Base-by-base conservation (phyloP, 2,113 vertebrate species). In the Pollimyrus isidori region DNA sequence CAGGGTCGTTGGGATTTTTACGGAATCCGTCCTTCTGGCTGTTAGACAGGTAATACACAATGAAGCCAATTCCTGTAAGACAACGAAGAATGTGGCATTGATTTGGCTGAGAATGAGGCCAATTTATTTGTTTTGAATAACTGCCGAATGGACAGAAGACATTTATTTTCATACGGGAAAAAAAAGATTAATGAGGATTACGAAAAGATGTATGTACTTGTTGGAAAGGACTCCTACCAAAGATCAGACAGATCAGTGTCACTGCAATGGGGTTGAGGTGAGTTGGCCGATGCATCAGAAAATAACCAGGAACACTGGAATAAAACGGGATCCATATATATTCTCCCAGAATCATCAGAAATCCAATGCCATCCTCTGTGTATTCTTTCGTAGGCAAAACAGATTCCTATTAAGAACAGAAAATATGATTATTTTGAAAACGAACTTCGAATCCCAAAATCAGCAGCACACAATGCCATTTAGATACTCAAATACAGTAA, bases 321-420 rank as follows among this genome's bases (percentile, higher is more conserved):
- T 90, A 92, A 89, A 92, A 91, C 0, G 92, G 92, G 17, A 93
- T 92, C 91, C 91, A 93, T 87, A 93, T 89, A 23, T 89, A 92
- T 65, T 93, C 92, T 15, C 92, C 92, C 42, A 91, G 10, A 30
- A 92, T 89, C 92, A 93, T 93, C 7, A 92, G 26, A 52, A 92
- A 93, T 21, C 92, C 92, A 5, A 92, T 91, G 0, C 90, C 56
- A 39, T 93, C 92, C 3, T 92, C 42, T 7, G 92, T 92, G 42
- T 92, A 91, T 89, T 93, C 92, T 87, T 91, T 93, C 46, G 92
- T 92, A 21, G 84, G 85, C 87, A 93, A 86, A 35, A 93, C 52
- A 35, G 92, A 89, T 1, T 46, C 90, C 92, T 93, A 42, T 48
- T 23, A 45, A 26, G 19, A 46, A 84, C 39, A 52, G 23, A 80